phyloP scores from a whole-genome alignment of 1,140 invertebrate species.

The Gonatopus flavifemur region DNA sequence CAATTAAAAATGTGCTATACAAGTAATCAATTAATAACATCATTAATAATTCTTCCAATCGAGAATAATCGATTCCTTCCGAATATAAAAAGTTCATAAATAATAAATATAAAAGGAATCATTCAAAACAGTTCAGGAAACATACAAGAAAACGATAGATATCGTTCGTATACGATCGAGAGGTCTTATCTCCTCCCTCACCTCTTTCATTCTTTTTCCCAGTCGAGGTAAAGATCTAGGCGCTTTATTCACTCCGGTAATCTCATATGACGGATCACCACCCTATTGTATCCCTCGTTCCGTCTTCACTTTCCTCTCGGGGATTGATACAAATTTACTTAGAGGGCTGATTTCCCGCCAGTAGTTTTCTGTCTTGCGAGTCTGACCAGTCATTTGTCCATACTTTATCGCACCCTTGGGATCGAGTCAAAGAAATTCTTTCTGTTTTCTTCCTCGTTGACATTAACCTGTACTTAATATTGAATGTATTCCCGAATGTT shows the following conservation, averaged over 20 bases:
- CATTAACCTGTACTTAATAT: conserved; percentile 24
- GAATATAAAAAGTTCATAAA: too few relatives aligned
- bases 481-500: conserved; percentile 26
- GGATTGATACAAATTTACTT: conserved; percentile 54
- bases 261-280: conserved; percentile 46
- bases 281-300: neutral
- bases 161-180: too few relatives aligned
- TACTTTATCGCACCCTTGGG: conserved; percentile 48
- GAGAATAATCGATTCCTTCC: too few relatives aligned
- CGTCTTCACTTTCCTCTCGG: conserved; percentile 17
- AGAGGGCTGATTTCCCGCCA: conserved; percentile 42
- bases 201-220: conserved; percentile 6
- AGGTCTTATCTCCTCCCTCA: too few relatives aligned
- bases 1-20: too few relatives aligned
- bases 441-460: too few relatives aligned
- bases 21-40: too few relatives aligned
- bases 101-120: too few relatives aligned
- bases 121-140: too few relatives aligned
- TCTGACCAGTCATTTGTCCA: conserved; percentile 48
- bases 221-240: conserved; percentile 12
- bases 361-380: conserved; percentile 41
- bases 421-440: conserved; percentile 18
- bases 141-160: too few relatives aligned
- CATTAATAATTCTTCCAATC: too few relatives aligned
- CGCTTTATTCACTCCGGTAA: conserved; percentile 45